Base-by-base conservation (phyloP, 2,888 invertebrate genomes). In the Parasteatoda lunata region DNA sequence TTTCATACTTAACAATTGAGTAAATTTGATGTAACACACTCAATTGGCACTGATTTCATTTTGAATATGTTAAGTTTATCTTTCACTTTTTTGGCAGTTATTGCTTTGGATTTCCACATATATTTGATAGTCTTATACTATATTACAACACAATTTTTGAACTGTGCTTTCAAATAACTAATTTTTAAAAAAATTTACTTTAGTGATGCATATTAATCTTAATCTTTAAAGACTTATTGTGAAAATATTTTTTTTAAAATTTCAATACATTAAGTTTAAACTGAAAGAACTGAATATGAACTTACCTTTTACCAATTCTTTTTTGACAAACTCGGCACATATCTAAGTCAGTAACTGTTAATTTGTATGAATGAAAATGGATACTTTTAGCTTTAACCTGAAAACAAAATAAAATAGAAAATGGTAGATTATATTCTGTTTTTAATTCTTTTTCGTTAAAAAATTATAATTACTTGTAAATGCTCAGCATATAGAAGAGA, bases 251-350 rank as follows among this genome's bases (percentile, higher is more conserved):
- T 48, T n/a, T 13, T 49, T 2, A n/a, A 4, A n/a, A 79, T 54
- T n/a, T 45, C 9, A 68, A 77, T 54, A 4, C 54, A 54, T 54
- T 54, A 54, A 54, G 8, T 54, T 13, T 59, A 59, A n/a, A 59
- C 8, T 13, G 9, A 30, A 1, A 30, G 30, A 30, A 30, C 30
- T 30, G 30, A 9, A 54, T 3, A 48, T 77, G 77, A 48, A 51
- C 88, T 89, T 91, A 95, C 96, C 95, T 97, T 93, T 96, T 97
- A 30, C 96, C 96, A 92, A 99, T 98, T 82, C 97, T 94, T 91
- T 98, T 98, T 91, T 95, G 96, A 92, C 99, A 99, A 1, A 96
- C 96, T 0, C 95, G 95, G 92, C 99, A 99, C 80, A 96, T 94
- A 91, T 96, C 96, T 90, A 95, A 95, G 90, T 98, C 97, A 30